Conservation (phyloP, 2,888 invertebrate genomes). For the Steinernema carpocapsae region DNA sequence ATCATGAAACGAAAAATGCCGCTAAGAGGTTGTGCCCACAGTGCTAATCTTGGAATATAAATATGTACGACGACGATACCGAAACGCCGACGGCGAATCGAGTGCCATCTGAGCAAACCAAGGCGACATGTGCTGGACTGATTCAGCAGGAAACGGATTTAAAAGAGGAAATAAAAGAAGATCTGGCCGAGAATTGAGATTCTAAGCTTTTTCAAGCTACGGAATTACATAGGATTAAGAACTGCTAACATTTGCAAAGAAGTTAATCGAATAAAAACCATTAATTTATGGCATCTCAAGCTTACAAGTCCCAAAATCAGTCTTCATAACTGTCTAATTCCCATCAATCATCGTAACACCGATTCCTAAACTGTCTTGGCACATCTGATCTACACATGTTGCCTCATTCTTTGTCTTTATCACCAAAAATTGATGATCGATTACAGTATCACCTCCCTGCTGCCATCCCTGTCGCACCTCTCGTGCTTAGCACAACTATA, state of each 20-base stretch:
- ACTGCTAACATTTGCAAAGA: too few species aligned
- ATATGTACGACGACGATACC: background rate
- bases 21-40: constrained; percentile 22
- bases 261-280: too few species aligned
- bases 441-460: background rate
- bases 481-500: too few species aligned
- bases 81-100: constrained; percentile 2
- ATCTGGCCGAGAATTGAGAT: too few species aligned
- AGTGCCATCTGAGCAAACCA: constrained; percentile 21
- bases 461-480: background rate
- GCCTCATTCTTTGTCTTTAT: background rate
- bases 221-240: too few species aligned
- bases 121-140: constrained; percentile 8
- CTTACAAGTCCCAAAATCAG: too few species aligned
- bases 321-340: too few species aligned
- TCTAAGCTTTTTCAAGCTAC: too few species aligned
- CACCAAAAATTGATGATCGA: background rate
- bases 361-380: too few species aligned
- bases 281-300: too few species aligned
- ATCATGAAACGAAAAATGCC: constrained; percentile 24
- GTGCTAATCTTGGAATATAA: constrained; percentile 5
- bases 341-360: too few species aligned
- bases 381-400: too few species aligned
- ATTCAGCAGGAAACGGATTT: background rate
- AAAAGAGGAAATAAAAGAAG: background rate